Evolutionary conservation across 1,140 invertebrate species (phyloP).

Genomic region (Zaprionus nigranus): DNA sequence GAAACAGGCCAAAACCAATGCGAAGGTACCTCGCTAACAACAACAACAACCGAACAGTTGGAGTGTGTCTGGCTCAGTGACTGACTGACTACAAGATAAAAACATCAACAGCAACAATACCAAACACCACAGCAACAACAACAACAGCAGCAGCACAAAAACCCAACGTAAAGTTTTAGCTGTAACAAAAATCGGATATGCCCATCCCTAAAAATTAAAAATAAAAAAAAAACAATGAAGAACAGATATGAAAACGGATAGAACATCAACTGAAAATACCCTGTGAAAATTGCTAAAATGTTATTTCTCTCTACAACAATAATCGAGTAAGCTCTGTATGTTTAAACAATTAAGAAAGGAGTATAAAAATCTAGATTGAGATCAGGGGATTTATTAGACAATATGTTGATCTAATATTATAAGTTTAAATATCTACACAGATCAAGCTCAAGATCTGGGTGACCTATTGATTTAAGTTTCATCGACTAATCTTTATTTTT

Average conservation of each 20-base stretch:
- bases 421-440: too few relatives aligned
- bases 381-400: too few relatives aligned
- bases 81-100: constrained; percentile 65
- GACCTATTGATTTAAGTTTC: too few relatives aligned
- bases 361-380: too few relatives aligned
- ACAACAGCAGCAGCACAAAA: constrained; percentile 51
- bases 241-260: constrained; percentile 1
- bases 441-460: too few relatives aligned
- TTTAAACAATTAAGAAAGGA: too few relatives aligned
- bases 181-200: constrained; percentile 81
- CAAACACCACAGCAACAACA: constrained; percentile 54
- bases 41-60: constrained; percentile 34
- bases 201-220: constrained; percentile 76
- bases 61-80: constrained; percentile 50
- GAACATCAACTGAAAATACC: constrained; percentile 9
- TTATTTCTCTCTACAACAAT: neutral
- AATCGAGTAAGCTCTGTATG: neutral
- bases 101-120: constrained; percentile 71
- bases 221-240: constrained; percentile 17
- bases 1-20: constrained; percentile 62
- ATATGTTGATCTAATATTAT: too few relatives aligned
- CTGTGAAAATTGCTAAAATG: neutral
- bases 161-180: constrained; percentile 58
- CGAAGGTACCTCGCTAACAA: constrained; percentile 64
- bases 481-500: too few relatives aligned